phyloP scores from a whole-genome alignment of 2,888 invertebrate species.

The Ectemnius continuus region DNA sequence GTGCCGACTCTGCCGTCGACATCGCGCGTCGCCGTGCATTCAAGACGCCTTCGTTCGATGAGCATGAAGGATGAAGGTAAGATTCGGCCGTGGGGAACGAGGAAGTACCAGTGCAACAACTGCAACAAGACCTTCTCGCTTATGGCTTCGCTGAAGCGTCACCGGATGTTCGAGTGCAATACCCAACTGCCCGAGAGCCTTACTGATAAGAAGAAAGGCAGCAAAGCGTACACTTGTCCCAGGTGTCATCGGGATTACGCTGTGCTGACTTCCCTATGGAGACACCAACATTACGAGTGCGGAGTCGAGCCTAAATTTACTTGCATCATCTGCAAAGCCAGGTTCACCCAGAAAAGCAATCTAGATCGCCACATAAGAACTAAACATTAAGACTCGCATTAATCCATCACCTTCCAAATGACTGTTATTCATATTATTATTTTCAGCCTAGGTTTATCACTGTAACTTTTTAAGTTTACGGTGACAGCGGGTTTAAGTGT shows the following conservation, averaged over 20 bases:
- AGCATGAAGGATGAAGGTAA: slow-evolving; percentile 44
- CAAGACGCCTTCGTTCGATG: slow-evolving; percentile 67
- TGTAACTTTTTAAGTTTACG: not conserved
- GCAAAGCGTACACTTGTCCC: slow-evolving; percentile 66
- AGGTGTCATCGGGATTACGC: slow-evolving; percentile 69
- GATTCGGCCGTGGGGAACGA: slow-evolving; percentile 49
- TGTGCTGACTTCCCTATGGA: slow-evolving; percentile 73
- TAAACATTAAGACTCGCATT: slow-evolving; percentile 59
- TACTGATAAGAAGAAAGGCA: slow-evolving; percentile 40
- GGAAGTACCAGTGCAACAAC: slow-evolving; percentile 70
- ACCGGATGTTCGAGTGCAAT: slow-evolving; percentile 51
- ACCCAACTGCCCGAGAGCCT: not conserved
- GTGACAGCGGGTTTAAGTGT: too few species aligned
- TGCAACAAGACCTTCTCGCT: slow-evolving; percentile 68
- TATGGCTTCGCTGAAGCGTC: slow-evolving; percentile 69
- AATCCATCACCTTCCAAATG: not conserved
- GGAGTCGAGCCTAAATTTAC: slow-evolving; percentile 82
- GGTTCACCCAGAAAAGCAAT: slow-evolving; percentile 81
- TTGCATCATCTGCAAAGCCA: slow-evolving; percentile 82
- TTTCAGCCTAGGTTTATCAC: not conserved
- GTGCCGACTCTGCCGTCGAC: slow-evolving; percentile 68
- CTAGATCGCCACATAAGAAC: slow-evolving; percentile 78
- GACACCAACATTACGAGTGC: slow-evolving; percentile 80
- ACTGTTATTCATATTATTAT: not conserved
- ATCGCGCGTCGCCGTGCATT: slow-evolving; percentile 47